Evolutionary conservation across 1,140 invertebrate species (phyloP), one percentile per base, ranked within the genome.

Genomic region (Calliopsis andreniformis): DNA sequence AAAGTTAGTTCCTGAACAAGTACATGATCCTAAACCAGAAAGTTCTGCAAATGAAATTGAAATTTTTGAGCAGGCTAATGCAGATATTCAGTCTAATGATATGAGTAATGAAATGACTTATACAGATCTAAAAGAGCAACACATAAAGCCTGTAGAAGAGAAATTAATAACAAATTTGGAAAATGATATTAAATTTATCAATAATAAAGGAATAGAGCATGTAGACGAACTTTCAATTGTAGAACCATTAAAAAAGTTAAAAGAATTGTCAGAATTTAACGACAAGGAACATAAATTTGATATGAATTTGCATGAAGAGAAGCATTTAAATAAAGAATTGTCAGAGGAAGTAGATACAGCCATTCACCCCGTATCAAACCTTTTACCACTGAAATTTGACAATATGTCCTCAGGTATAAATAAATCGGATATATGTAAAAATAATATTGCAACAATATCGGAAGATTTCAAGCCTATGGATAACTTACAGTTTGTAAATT

Each of bases 351-450:
- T 30, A 16, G 58, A 49, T 58, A 45, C 45, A 35, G 35, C 47
- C 12, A 51, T 70, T 59, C 76, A 76, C n/a, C 10, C 70, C 14
- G 53, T 51, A 71, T 35, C 55, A 25, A 62, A 59, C 28, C 25
- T 76, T 53, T 67, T 58, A n/a, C 55, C 70, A 30, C 6, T 53
- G 5, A 84, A 84, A 64, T 47, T 76, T 45, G 82, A 83, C 35
- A 80, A 69, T 45, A 56, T 23, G 30, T 58, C 64, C 23, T 71
- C 64, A 30, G 30, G 47, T 23, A 49, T 42, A 53, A 49, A 73
- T 28, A 76, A 75, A 70, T 67, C 66, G 18, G 59, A 79, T 23
- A 25, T 49, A 20, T 78, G 64, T 55, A 78, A 80, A 64, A 77
- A 56, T 55, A 76, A 66, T 18, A 25, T 49, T 51, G 49, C 68